A percentile compares a stretch with the other conserved stretches of the same genome.
Conservation (phyloP, 2,888 invertebrate genomes). For the Drosophila phalerata region DNA sequence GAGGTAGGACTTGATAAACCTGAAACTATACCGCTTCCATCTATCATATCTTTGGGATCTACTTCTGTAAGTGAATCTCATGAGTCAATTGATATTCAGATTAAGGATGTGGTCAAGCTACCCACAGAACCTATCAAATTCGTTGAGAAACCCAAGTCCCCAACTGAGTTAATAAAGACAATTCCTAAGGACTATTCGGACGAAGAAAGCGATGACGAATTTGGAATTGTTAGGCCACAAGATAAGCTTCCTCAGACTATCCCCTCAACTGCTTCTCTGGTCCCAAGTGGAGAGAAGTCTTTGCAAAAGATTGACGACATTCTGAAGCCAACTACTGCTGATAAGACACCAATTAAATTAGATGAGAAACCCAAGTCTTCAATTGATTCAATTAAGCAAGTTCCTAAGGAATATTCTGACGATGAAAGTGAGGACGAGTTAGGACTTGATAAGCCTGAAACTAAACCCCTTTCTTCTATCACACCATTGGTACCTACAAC, state of each 20-base stretch:
- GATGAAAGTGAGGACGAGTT: slow-evolving; percentile 21
- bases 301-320: slow-evolving; percentile 8
- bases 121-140: not conserved
- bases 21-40: not conserved
- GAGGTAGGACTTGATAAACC: not conserved
- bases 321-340: slow-evolving; percentile 11
- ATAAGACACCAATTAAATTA: slow-evolving; percentile 9
- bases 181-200: slow-evolving; percentile 7
- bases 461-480: slow-evolving; percentile 1
- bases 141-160: slow-evolving; percentile 13
- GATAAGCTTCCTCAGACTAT: slow-evolving; percentile 4
- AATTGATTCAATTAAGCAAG: slow-evolving; percentile 1
- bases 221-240: slow-evolving; percentile 11
- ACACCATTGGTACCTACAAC: slow-evolving; percentile 7
- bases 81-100: slow-evolving; percentile 5
- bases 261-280: not conserved
- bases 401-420: slow-evolving; percentile 20
- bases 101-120: slow-evolving; percentile 12
- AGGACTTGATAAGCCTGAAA: slow-evolving; percentile 15
- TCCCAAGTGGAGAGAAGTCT: slow-evolving; percentile 4
- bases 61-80: slow-evolving; percentile 13
- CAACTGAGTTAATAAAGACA: slow-evolving; percentile 1
- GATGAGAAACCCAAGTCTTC: slow-evolving; percentile 24
- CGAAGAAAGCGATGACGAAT: slow-evolving; percentile 21
- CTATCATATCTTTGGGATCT: not conserved